These are phyloP conservation scores for Magallana ariakensis DNA, from an alignment of 1,140 invertebrate species.

Conservation along the genomic window DNA sequence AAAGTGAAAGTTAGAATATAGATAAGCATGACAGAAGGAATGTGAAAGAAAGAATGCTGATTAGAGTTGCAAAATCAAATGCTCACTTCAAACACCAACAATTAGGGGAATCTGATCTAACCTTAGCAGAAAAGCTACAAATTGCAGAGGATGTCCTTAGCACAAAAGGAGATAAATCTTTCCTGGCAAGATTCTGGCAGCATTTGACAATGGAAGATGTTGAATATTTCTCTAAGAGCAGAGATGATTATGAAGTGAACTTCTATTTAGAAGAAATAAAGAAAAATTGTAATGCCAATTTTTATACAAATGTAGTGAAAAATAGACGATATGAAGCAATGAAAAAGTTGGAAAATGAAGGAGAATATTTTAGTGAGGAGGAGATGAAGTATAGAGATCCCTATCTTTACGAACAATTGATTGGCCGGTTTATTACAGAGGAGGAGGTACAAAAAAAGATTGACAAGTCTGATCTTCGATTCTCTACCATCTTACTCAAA, in stretches of 20 bases:
- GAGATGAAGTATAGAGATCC: conserved; percentile 96
- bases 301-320: conserved; percentile 83
- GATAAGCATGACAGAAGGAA: background rate
- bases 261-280: conserved; percentile 83
- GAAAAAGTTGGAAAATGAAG: conserved; percentile 85
- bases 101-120: conserved; percentile 87
- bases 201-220: conserved; percentile 86
- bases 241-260: conserved; percentile 83
- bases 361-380: conserved; percentile 92
- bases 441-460: conserved; percentile 84
- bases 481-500: conserved; percentile 79
- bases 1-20: background rate
- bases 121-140: conserved; percentile 84
- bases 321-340: conserved; percentile 92
- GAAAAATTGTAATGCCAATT: conserved; percentile 68
- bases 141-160: conserved; percentile 86
- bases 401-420: conserved; percentile 91
- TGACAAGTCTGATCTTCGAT: conserved; percentile 74
- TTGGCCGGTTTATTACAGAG: conserved; percentile 90
- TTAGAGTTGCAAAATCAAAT: conserved; percentile 70
- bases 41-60: conserved; percentile 70
- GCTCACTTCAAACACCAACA: conserved; percentile 88
- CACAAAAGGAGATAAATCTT: conserved; percentile 83
- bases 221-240: conserved; percentile 83
- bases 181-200: conserved; percentile 88